phyloP scores from a whole-genome alignment of 2,797 vertebrate genomes.

The Pelodytes ibericus region DNA sequence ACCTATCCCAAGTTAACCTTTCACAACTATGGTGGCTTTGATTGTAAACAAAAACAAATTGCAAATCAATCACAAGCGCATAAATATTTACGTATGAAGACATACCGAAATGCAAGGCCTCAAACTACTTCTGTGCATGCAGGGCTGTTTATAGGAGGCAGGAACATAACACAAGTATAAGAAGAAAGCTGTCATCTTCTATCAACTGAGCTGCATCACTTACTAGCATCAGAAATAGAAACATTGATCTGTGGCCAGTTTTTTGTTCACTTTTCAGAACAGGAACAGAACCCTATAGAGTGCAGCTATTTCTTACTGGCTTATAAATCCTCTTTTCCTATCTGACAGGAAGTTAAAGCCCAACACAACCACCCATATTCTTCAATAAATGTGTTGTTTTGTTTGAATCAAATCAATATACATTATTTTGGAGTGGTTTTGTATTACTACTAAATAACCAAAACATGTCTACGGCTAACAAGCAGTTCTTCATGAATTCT shows the following conservation, averaged over 20 bases:
- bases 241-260: background rate
- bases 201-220: background rate
- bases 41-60: background rate
- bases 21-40: background rate
- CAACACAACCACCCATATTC: no score
- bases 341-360: no score
- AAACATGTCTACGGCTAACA: no score
- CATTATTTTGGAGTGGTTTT: no score
- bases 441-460: no score
- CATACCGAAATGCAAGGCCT: conserved; percentile 7
- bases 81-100: conserved; percentile 31
- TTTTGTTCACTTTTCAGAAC: no score
- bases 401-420: no score
- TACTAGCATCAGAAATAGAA: background rate
- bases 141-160: background rate
- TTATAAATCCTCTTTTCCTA: no score
- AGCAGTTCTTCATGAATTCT: no score
- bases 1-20: background rate
- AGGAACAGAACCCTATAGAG: no score
- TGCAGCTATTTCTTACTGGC: no score
- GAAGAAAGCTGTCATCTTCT: background rate
- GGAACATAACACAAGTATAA: background rate
- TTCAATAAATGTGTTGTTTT: no score
- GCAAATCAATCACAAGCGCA: conserved; percentile 36
- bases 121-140: background rate